Conservation (phyloP, 2,888 invertebrate species). For the Drosophila meridionalis region DNA sequence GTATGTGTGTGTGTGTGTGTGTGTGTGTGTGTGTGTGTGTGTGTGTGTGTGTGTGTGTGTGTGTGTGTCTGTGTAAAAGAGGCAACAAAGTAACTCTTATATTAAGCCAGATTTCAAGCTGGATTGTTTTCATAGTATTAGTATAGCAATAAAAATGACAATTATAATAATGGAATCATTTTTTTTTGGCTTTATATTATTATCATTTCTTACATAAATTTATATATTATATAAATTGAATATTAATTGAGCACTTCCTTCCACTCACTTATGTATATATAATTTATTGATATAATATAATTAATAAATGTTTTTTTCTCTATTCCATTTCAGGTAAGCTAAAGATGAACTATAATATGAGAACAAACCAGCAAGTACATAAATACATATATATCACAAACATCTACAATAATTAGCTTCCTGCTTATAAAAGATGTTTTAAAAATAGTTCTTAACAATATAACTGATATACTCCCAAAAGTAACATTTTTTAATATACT, state of each 20-base stretch:
- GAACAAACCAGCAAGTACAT: slow-evolving; percentile 17
- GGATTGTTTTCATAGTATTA: not conserved
- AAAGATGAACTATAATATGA: not conserved
- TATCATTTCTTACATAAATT: not conserved
- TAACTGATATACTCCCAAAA: not conserved
- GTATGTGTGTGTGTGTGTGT: not conserved
- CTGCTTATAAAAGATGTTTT: not conserved
- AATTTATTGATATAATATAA: not conserved
- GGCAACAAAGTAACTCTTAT: slow-evolving; percentile 5
- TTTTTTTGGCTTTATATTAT: not conserved
- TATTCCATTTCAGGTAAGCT: slow-evolving; percentile 40
- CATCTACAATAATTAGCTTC: too few species aligned
- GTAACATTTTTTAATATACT: not conserved
- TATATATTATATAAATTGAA: not conserved
- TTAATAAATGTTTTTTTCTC: slow-evolving; percentile 2
- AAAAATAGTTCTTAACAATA: not conserved
- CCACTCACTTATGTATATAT: not conserved
- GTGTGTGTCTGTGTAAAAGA: not conserved
- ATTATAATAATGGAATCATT: not conserved
- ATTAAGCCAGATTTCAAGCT: slow-evolving; percentile 32
- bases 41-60: not conserved
- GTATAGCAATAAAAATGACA: not conserved
- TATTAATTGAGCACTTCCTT: too few species aligned
- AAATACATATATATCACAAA: not conserved
- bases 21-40: too few species aligned